Percentiles rank a stretch among this genome's conserved stretches.
phyloP scores from a whole-genome alignment of 1,140 invertebrate species.

The Trissolcus basalis region DNA sequence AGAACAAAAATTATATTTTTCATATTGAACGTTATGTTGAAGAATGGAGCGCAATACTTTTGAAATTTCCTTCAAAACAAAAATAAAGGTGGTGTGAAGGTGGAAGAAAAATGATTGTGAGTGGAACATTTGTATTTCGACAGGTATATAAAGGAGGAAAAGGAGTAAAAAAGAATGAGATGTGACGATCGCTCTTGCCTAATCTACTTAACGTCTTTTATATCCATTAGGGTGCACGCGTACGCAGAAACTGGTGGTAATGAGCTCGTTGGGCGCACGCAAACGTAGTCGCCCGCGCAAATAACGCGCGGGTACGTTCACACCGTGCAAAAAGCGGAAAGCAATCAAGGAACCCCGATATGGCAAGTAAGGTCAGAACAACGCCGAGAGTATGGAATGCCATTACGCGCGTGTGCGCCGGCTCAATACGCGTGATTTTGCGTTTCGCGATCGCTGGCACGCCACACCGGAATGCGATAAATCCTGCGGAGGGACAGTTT shows the following conservation, averaged over 20 bases:
- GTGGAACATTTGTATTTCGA: background rate
- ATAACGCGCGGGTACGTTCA: conserved; percentile 57
- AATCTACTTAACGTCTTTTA: conserved; percentile 65
- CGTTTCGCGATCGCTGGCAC: conserved; percentile 46
- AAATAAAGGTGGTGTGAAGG: too few species aligned
- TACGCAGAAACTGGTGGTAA: conserved; percentile 49
- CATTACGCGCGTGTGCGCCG: conserved; percentile 65
- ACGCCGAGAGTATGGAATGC: conserved; percentile 69
- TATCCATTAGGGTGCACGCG: conserved; percentile 60
- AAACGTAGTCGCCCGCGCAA: conserved; percentile 43
- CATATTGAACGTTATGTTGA: too few species aligned
- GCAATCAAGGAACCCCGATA: conserved; percentile 71
- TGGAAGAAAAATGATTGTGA: too few species aligned
- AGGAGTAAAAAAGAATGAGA: conserved; percentile 40
- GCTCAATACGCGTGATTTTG: conserved; percentile 58
- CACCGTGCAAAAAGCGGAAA: conserved; percentile 68
- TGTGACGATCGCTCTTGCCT: conserved; percentile 59
- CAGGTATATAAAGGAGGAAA: background rate
- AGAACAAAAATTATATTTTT: too few species aligned
- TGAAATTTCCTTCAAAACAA: too few species aligned
- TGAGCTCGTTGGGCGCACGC: conserved; percentile 48
- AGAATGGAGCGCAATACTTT: too few species aligned
- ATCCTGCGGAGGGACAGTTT: conserved; percentile 48
- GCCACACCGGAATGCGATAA: conserved; percentile 54
- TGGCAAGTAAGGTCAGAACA: conserved; percentile 72